A percentile compares a stretch with the other conserved stretches of the same genome.
Evolutionary conservation across 2,888 invertebrate species (phyloP).

Genomic region (Drosophila picticornis): DNA sequence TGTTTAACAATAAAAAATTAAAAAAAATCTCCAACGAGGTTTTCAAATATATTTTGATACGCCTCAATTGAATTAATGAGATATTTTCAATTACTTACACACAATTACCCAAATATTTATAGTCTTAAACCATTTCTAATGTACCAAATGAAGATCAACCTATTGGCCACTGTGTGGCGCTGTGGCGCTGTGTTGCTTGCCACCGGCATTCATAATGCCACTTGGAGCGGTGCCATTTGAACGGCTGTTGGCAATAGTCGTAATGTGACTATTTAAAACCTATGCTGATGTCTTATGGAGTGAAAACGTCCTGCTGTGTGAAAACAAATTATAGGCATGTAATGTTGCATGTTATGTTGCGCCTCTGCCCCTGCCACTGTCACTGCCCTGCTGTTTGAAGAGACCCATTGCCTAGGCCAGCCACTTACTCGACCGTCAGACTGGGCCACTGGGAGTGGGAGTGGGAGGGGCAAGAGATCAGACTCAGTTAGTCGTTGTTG

Average conservation of each 20-base stretch:
- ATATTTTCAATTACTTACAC: not conserved
- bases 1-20: not conserved
- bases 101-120: not conserved
- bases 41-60: not conserved
- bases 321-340: slow-evolving; percentile 84
- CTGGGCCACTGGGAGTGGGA: slow-evolving; percentile 15
- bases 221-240: slow-evolving; percentile 71
- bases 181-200: slow-evolving; percentile 9
- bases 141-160: slow-evolving; percentile 26
- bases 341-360: slow-evolving; percentile 83
- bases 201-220: slow-evolving; percentile 35
- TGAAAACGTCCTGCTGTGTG: slow-evolving; percentile 84
- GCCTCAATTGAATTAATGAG: not conserved
- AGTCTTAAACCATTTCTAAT: not conserved
- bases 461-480: slow-evolving; percentile 39
- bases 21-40: not conserved
- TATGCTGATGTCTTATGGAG: slow-evolving; percentile 84
- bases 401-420: slow-evolving; percentile 35
- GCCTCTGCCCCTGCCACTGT: slow-evolving; percentile 24
- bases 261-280: slow-evolving; percentile 64
- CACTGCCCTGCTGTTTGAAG: slow-evolving; percentile 15
- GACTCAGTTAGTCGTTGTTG: slow-evolving; percentile 26
- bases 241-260: slow-evolving; percentile 77
- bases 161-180: slow-evolving; percentile 31
- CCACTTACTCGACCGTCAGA: slow-evolving; percentile 42